Percentiles rank a stretch among this genome's conserved stretches.
phyloP scores from a whole-genome alignment of 2,888 invertebrate genomes.

The Erannis defoliaria region DNA sequence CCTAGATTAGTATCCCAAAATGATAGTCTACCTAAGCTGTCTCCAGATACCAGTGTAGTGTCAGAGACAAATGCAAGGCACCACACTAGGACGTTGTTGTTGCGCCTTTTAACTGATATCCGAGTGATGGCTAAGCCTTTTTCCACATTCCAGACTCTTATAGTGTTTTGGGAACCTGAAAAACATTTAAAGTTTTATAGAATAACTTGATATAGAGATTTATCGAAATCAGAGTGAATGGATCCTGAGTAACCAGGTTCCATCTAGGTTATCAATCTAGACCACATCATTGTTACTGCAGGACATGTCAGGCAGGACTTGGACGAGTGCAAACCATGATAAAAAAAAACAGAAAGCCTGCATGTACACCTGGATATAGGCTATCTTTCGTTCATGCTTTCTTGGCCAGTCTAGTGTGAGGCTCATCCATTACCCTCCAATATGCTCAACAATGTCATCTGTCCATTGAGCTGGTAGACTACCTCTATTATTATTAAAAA shows the following conservation, averaged over 20 bases:
- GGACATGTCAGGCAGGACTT: no score
- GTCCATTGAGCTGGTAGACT: no score
- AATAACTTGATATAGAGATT: not conserved
- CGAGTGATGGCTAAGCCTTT: constrained; percentile 94
- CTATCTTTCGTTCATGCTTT: no score
- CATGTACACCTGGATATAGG: no score
- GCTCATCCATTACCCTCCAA: no score
- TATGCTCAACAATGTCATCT: no score
- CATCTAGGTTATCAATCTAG: not conserved
- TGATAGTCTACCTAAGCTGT: constrained; percentile 92
- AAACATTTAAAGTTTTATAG: not conserved
- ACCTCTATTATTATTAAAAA: no score
- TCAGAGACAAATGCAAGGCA: constrained; percentile 93
- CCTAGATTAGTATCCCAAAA: constrained; percentile 96
- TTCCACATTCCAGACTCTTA: constrained; percentile 95
- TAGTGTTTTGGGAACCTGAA: constrained; percentile 91
- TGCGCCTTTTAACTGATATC: constrained; percentile 90
- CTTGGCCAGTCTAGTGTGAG: no score
- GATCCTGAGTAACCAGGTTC: not conserved
- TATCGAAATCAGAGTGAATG: no score
- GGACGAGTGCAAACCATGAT: no score
- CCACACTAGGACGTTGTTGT: constrained; percentile 94
- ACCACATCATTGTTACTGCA: no score
- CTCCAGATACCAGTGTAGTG: constrained; percentile 94
- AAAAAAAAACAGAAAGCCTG: no score